Evolutionary conservation across 2,797 vertebrate species (phyloP), one percentile per base, ranked within the genome.

Genomic region (Pseudochromis fuscus): DNA sequence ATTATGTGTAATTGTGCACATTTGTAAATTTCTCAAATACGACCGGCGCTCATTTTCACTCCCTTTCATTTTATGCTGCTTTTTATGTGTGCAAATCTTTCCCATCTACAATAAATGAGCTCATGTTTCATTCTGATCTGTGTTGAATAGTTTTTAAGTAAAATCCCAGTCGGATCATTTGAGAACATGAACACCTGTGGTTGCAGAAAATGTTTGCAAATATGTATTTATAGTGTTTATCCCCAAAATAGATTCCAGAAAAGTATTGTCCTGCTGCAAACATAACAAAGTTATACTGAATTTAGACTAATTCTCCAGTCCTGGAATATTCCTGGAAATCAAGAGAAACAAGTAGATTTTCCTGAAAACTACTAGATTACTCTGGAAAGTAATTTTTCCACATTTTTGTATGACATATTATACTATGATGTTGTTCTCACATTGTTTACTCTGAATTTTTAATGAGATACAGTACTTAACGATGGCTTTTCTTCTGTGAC

Each of bases 21-120:
- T 49, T 49, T 82, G 50, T 53, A 42, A 37, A 60, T 55, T 44
- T 37, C 25, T 31, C 5, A 18, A 48, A 38, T 25, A 21, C 27
- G 15, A n/a, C 23, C 37, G 2, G 21, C 0, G 42, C 28, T 42
- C 11, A 0, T 31, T 52, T 48, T 38, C 13, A 27, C n/a, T 21
- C 9, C 4, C 5, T 18, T 4, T 30, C 21, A n/a, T 24, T 55
- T 67, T 6, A 13, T 42, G 25, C 35, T 25, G 28, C 57, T 58
- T 53, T 58, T 55, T 15, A 48, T 33, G 30, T 62, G 49, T 35
- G 60, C 3, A 18, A 33, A 42, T 52, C 4, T 35, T 59, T 30
- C 42, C 40, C 23, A 21, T 37, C 49, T 7, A 16, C 4, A 52
- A 53, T 55, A 37, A 53, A 59, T 50, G 3, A 72, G 42, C 24